Evolutionary conservation across 2,797 vertebrate species (phyloP).

Genomic region (Cossypha niveicapilla): DNA sequence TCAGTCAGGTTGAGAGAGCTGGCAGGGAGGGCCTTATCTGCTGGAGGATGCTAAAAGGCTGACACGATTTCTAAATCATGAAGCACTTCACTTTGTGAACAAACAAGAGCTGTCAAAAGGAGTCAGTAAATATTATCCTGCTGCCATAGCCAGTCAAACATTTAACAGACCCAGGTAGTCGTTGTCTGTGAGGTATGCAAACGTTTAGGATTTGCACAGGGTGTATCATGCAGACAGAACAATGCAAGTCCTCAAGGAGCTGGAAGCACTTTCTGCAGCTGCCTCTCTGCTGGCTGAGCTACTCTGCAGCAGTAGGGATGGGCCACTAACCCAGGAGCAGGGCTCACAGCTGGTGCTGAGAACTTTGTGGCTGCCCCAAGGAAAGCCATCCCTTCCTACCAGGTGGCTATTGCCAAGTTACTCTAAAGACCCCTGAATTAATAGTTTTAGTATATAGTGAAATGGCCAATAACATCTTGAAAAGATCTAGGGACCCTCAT

Average conservation of each 20-base stretch:
- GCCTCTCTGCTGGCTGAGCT: background rate
- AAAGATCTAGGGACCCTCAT: background rate
- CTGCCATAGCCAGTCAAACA: background rate
- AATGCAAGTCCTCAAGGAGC: background rate
- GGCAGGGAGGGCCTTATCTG: background rate
- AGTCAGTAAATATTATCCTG: background rate
- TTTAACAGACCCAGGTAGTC: background rate
- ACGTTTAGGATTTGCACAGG: background rate
- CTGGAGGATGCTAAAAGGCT: background rate
- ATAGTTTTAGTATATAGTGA: background rate
- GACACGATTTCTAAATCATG: background rate
- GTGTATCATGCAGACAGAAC: background rate
- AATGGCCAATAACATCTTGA: background rate
- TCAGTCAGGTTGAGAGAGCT: background rate
- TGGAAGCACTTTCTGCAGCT: background rate
- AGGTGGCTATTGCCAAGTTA: background rate
- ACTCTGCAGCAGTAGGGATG: background rate
- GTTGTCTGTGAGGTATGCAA: accelerated
- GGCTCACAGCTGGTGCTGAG: background rate
- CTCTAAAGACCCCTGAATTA: background rate
- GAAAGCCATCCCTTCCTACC: background rate
- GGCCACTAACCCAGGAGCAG: background rate
- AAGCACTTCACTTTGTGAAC: background rate
- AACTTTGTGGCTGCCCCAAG: background rate
- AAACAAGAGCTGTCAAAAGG: background rate